Conservation (phyloP, 2,797 vertebrate species). For the Amniataba percoides region DNA sequence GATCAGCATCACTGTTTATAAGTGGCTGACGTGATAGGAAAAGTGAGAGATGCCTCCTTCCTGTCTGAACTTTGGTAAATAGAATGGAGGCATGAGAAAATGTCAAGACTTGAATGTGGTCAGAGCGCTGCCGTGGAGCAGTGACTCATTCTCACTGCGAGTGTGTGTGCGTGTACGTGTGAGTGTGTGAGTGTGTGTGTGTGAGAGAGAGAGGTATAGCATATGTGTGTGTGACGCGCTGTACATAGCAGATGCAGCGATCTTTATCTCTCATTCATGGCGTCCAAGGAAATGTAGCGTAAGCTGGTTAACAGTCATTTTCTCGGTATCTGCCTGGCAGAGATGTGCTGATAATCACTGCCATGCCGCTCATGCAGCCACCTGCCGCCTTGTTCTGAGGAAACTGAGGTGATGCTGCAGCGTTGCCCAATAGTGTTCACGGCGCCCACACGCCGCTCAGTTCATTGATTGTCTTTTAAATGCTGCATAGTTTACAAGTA, state of each 20-base stretch:
- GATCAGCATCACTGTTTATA: slow-evolving; percentile 65
- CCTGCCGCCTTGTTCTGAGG: slow-evolving; percentile 69
- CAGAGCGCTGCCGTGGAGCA: slow-evolving; percentile 79
- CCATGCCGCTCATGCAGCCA: slow-evolving; percentile 51
- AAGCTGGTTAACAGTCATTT: slow-evolving; percentile 74
- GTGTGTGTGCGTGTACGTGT: slow-evolving; percentile 40
- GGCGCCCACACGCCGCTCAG: slow-evolving; percentile 18
- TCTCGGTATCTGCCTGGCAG: slow-evolving; percentile 70
- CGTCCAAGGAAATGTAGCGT: slow-evolving; percentile 75
- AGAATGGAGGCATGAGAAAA: slow-evolving; percentile 93
- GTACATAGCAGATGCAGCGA: slow-evolving; percentile 70
- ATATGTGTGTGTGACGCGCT: slow-evolving; percentile 26
- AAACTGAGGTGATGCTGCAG: slow-evolving; percentile 56
- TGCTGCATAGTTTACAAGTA: neutral
- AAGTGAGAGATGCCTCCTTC: slow-evolving; percentile 87
- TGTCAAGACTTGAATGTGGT: slow-evolving; percentile 91
- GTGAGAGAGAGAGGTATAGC: slow-evolving; percentile 3
- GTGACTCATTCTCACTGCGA: slow-evolving; percentile 81
- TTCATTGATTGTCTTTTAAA: slow-evolving; percentile 34
- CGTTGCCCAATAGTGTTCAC: slow-evolving; percentile 56
- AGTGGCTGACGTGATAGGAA: slow-evolving; percentile 88
- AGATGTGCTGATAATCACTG: slow-evolving; percentile 74
- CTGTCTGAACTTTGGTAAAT: slow-evolving; percentile 93
- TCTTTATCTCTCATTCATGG: slow-evolving; percentile 77
- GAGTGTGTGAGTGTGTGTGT: slow-evolving; percentile 9